Evolutionary conservation across 2,113 vertebrate genomes (phyloP).

Genomic region (Polypterus bichir): DNA sequence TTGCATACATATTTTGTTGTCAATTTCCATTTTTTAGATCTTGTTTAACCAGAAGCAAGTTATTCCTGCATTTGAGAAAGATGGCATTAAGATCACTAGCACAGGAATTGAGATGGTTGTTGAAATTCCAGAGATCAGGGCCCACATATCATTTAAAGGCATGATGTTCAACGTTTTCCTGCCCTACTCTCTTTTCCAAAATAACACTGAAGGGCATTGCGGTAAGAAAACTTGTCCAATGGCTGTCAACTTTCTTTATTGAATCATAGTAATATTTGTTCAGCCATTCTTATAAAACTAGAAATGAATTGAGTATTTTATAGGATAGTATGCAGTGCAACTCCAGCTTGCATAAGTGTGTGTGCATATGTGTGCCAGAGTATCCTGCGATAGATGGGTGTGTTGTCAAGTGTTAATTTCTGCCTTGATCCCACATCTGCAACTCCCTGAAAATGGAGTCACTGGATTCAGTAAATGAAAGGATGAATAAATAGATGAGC

Average conservation of each 20-base stretch:
- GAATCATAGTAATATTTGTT: background rate
- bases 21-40: conserved; percentile 40
- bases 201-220: conserved; percentile 81
- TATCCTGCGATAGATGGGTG: no score
- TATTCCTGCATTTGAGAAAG: conserved; percentile 47
- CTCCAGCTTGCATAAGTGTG: no score
- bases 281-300: background rate
- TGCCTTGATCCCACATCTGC: no score
- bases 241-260: background rate
- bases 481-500: no score
- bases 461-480: no score
- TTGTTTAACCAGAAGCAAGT: conserved; percentile 50
- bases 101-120: conserved; percentile 54
- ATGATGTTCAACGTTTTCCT: conserved; percentile 59
- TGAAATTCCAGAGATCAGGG: conserved; percentile 44
- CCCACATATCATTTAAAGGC: conserved; percentile 49
- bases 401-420: no score
- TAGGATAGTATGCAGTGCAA: background rate
- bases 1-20: background rate
- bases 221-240: conserved; percentile 47
- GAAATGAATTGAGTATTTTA: background rate
- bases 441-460: no score
- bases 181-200: conserved; percentile 54
- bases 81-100: conserved; percentile 42
- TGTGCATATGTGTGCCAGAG: no score